Conservation (phyloP, 2,113 vertebrate genomes). For the Todiramphus chloris region DNA sequence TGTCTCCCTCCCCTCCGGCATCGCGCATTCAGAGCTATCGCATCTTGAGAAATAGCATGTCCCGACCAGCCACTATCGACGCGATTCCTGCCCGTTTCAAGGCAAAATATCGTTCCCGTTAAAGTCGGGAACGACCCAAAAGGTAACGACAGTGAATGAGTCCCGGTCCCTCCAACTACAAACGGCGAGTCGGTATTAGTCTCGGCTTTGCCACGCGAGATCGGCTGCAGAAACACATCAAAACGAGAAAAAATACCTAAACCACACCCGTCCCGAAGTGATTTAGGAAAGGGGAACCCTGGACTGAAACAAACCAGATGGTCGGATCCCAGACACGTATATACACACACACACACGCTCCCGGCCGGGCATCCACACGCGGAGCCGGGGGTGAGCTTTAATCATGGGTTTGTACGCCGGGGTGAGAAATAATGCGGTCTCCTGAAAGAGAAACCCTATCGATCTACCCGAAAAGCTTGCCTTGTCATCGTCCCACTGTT, state of each 20-base stretch:
- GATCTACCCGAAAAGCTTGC: background rate
- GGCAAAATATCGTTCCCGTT: background rate
- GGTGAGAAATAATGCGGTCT: background rate
- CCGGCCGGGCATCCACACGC: background rate
- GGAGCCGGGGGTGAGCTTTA: background rate
- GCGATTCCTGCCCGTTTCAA: background rate
- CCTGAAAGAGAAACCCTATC: background rate
- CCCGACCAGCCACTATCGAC: background rate
- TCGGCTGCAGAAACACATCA: background rate
- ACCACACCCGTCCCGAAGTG: background rate
- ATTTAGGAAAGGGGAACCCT: background rate
- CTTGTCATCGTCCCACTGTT: background rate
- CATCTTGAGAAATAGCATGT: background rate
- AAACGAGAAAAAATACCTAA: constrained; percentile 48
- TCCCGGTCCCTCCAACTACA: background rate
- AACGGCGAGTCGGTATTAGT: background rate
- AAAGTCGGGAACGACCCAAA: background rate
- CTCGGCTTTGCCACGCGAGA: background rate
- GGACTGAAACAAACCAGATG: constrained; percentile 4
- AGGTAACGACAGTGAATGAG: background rate
- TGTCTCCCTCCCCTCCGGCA: background rate
- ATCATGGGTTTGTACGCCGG: background rate
- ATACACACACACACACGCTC: background rate
- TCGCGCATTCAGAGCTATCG: background rate
- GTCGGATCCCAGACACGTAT: background rate